Evolutionary conservation across 2,888 invertebrate genomes (phyloP), one percentile per base, ranked within the genome.

Genomic region (Acanthosepion pharaonis): DNA sequence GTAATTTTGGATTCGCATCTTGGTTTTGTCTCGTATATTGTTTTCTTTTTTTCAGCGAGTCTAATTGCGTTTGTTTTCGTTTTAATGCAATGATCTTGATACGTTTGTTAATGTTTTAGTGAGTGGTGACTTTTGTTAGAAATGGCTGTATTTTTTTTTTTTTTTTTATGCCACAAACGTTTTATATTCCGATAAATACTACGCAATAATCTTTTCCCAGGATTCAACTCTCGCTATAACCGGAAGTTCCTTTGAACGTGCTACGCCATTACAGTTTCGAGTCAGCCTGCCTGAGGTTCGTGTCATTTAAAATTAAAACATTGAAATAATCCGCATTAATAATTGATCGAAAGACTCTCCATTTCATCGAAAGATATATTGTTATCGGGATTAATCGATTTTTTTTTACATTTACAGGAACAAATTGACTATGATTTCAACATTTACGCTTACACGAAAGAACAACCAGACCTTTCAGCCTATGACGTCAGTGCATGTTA

Each of bases 401-500:
- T 15, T 33, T 15, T 78, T n/a, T 20, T 0, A 55, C 23, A 33
- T 11, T 51, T 91, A 42, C 93, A 95, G 95, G 94, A 94, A 92
- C 94, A 94, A 28, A 95, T 94, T 42, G 55, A 95, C 49, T 96
- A 95, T 91, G 95, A 96, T 92, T 96, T 96, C 94, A 96, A 96
- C 94, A 92, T 96, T 42, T 96, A 96, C 94, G 95, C 96, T 94
- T 96, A 96, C 95, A 95, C 95, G 33, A 95, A 96, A 64, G 94
- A 95, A 6, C 94, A 95, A 49, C 96, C 96, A 20, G 96, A 96
- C 94, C 94, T 96, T 23, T 94, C 96, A 33, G 95, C 95, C 49
- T 96, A 96, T 95, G 96, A 96, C 94, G 95, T 96, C 59, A 96
- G 96, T 93, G 95, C 95, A 0, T 96, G 96, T 55, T 96, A 96